Base-by-base conservation (phyloP, 1,140 invertebrate species). In the Monomorium pharaonis region DNA sequence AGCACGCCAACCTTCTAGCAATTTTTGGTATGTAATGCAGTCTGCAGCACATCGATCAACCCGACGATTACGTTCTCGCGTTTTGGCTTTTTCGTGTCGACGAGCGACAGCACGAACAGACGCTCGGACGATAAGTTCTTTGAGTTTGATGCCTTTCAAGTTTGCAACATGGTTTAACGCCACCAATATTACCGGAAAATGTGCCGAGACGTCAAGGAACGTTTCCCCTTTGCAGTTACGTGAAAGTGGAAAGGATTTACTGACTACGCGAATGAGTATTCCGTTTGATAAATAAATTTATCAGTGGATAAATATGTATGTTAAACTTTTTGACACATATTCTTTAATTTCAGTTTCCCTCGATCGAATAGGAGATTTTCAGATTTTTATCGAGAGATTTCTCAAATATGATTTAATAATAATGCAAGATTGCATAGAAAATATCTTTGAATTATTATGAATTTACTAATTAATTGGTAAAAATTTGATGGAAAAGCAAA, bases 51-150 rank as follows among this genome's bases (percentile, higher is more conserved):
- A 72, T 83, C 78, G 78, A 83, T 83, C 78, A 83, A 72, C 18
- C 18, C 78, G 78, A 24, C 78, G 67, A 83, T 83, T 83, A 83
- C 78, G 65, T 83, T 83, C 67, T 83, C n/a, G 78, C 78, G 78
- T 83, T 83, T 83, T 60, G 78, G 78, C 78, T 83, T 74, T 83
- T 83, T 74, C 78, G 78, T 83, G 78, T 83, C 67, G 78, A 83
- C 78, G 42, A 83, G 51, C 78, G 78, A 83, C 78, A 74, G 78
- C 78, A 74, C 78, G 78, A 83, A 74, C 67, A 81, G 65, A 70
- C 49, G 78, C 78, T 44, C 67, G 69, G 78, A 74, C 78, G 78
- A 83, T 83, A 72, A 83, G 67, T 74, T 83, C 49, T 74, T 83
- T 44, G 78, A 44, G 67, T 83, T 78, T 58, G 49, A 83, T 83